Conservation (phyloP, 1,140 invertebrate species). For the Oncopodura yosiiana region DNA sequence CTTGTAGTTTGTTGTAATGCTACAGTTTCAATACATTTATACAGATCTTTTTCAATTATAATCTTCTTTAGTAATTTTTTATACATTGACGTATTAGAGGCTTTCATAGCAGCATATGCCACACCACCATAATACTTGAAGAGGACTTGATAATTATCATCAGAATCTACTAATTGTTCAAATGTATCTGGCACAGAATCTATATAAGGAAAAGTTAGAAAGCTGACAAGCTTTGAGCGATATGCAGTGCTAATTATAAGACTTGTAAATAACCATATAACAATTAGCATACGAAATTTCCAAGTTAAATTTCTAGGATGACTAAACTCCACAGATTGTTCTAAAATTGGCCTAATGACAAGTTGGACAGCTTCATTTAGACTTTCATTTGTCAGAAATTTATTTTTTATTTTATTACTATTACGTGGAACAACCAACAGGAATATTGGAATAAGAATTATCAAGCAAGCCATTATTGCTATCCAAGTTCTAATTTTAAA, state of each 20-base stretch:
- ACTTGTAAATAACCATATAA: constrained; percentile 16
- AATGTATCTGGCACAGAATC: constrained; percentile 12
- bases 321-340: constrained; percentile 2
- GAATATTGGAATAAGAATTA: background rate
- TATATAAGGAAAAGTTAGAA: constrained; percentile 14
- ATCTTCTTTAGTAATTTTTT: background rate
- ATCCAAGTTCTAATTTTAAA: background rate
- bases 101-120: background rate
- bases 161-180: background rate
- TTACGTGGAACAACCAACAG: background rate
- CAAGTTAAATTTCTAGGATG: background rate
- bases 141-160: constrained; percentile 3
- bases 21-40: constrained; percentile 8
- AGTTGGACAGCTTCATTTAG: background rate
- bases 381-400: background rate
- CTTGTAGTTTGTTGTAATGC: background rate
- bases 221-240: constrained; percentile 15
- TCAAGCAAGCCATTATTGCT: background rate
- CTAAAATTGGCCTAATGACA: background rate
- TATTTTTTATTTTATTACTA: background rate
- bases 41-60: background rate
- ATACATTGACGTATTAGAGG: constrained; percentile 2
- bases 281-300: constrained; percentile 1
- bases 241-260: constrained; percentile 19
- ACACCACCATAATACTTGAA: constrained; percentile 19